Evolutionary conservation across 2,888 invertebrate genomes (phyloP), one percentile per base, ranked within the genome.

Genomic region (Chirona hameri): DNA sequence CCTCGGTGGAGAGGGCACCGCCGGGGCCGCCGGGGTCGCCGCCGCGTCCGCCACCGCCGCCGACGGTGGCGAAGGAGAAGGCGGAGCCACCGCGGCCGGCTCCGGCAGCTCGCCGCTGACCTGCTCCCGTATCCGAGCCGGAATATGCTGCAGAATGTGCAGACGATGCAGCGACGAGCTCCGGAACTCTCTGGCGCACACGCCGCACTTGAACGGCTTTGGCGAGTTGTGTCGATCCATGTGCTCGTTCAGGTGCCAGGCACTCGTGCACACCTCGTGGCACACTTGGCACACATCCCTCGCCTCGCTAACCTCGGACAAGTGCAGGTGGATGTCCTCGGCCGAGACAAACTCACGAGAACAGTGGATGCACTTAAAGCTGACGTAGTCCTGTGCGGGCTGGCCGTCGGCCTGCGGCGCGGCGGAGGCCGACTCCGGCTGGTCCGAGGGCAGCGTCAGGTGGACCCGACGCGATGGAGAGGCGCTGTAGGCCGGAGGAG

Each of bases 321-420:
- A 81, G 72, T 85, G 85, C 12, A 81, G 82, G 69, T 83, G 80
- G 1, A 85, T 82, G 27, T 80, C 82, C 27, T 85, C 84, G 21
- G 84, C 83, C 12, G 83, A 81, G 48, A 79, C 80, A 65, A 84
- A 85, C n/a, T 82, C 31, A 65, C 76, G 55, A 7, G 79, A 82
- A 31, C 85, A 85, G 79, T 84, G 83, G 29, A 84, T 83, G 65
- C 85, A 85, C 48, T 83, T 84, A 82, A 83, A 85, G 65, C 84
- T 84, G 18, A 83, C 83, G 72, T 82, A 82, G n/a, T 81, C 81
- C 4, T 81, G 15, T 12, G 52, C 15, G 12, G 52, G 52, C 52
- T 1, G 52, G 52, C 3, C 18, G 52, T 52, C 27, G 52, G 5
- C 52, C 14, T 27, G 0, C 52, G 27, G 18, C 29, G 27, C 55